Evolutionary conservation across 2,888 invertebrate genomes (phyloP), one percentile per base, ranked within the genome.

Genomic region (Heteromurus nitidus): DNA sequence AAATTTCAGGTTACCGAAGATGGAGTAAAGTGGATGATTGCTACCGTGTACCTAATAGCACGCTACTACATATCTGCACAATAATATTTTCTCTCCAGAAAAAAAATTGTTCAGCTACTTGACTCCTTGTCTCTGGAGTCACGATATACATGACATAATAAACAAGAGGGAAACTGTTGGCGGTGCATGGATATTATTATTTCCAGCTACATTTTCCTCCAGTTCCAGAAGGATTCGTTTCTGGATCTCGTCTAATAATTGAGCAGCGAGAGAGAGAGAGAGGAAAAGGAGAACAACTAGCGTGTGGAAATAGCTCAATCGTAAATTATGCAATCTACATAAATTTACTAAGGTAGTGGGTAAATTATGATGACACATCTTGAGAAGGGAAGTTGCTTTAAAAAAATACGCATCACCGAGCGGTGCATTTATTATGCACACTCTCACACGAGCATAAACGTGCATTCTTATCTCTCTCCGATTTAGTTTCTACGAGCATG

Each of bases 11-110:
- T 31, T 74, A 26, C 7, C 3, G 22, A 55, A 53, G 3, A 26
- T 44, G 24, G 42, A 60, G 62, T 28, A 67, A 76, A 76, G 44
- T 76, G 76, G 58, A 76, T 76, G 68, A 76, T 76, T 76, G 76
- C 76, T 76, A 76, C 76, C 60, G 76, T 68, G 18, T 36, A n/a
- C n/a, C n/a, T n/a, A n/a, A n/a, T n/a, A n/a, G n/a, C n/a, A n/a
- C n/a, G n/a, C n/a, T n/a, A n/a, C n/a, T n/a, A n/a, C n/a, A n/a
- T n/a, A n/a, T n/a, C n/a, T n/a, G n/a, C n/a, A n/a, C n/a, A n/a
- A n/a, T n/a, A n/a, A n/a, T n/a, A n/a, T n/a, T n/a, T n/a, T n/a
- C n/a, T n/a, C n/a, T n/a, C n/a, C n/a, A n/a, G n/a, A n/a, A n/a
- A n/a, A 11, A 47, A 47, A 3, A 13, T 13, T 36, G 5, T 47